Conservation (phyloP, 2,797 vertebrate species). For the Intellagama lesueurii region DNA sequence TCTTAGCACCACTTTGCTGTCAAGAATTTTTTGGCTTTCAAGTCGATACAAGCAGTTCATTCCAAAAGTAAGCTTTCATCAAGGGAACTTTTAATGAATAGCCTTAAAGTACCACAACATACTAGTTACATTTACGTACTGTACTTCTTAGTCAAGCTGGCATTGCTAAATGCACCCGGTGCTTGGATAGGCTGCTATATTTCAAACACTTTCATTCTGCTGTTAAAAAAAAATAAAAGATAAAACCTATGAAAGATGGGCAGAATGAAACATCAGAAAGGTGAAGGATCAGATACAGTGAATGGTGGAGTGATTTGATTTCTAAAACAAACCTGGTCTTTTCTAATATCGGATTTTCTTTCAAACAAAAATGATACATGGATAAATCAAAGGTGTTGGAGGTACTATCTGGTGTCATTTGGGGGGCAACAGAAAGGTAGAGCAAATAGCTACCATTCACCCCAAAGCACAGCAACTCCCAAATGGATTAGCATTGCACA, state of each 20-base stretch:
- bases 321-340: slow-evolving; percentile 69
- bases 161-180: slow-evolving; percentile 63
- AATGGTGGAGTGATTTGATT: slow-evolving; percentile 73
- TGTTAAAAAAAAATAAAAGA: slow-evolving; percentile 50
- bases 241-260: slow-evolving; percentile 62
- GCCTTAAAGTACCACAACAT: slow-evolving; percentile 46
- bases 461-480: too few relatives aligned
- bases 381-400: too few relatives aligned
- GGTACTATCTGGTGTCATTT: too few relatives aligned
- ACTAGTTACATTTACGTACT: slow-evolving; percentile 58
- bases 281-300: slow-evolving; percentile 54
- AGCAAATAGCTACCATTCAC: too few relatives aligned
- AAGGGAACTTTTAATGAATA: slow-evolving; percentile 59
- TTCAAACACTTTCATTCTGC: slow-evolving; percentile 62
- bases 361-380: too few relatives aligned
- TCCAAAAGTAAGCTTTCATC: slow-evolving; percentile 49
- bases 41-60: slow-evolving; percentile 28
- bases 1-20: slow-evolving; percentile 19
- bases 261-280: slow-evolving; percentile 62
- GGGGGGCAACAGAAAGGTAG: too few relatives aligned
- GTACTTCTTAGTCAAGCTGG: slow-evolving; percentile 63
- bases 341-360: slow-evolving; percentile 54
- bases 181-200: slow-evolving; percentile 46
- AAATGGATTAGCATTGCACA: too few relatives aligned
- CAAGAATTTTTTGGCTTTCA: slow-evolving; percentile 52